Percentiles rank a stretch among this genome's conserved stretches.
phyloP scores from a whole-genome alignment of 2,888 invertebrate species.

The Seira musarum region DNA sequence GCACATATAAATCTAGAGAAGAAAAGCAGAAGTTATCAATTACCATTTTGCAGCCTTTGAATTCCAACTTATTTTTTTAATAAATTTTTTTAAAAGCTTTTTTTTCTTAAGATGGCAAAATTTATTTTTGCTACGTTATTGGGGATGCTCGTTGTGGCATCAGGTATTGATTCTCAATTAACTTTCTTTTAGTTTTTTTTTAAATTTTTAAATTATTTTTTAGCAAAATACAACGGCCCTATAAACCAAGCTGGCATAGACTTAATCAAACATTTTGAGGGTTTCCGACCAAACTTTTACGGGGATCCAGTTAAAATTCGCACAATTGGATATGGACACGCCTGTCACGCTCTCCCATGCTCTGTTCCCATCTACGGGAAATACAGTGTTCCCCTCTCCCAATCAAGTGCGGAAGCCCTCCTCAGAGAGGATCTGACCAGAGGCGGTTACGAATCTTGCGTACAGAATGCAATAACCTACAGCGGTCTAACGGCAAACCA shows the following conservation, averaged over 20 bases:
- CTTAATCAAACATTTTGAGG: constrained; percentile 67
- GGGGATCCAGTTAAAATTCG: constrained; percentile 60
- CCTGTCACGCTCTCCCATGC: constrained; percentile 66
- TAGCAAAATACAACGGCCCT: constrained; percentile 63
- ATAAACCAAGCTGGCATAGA: constrained; percentile 66
- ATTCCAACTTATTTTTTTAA: too few relatives aligned
- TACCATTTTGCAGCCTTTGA: too few relatives aligned
- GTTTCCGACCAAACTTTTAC: constrained; percentile 68
- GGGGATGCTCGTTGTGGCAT: too few relatives aligned
- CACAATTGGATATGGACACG: constrained; percentile 64
- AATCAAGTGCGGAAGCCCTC: constrained; percentile 59
- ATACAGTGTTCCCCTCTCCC: constrained; percentile 62
- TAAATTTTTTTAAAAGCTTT: too few relatives aligned
- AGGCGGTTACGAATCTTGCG: constrained; percentile 66
- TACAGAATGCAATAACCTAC: constrained; percentile 46
- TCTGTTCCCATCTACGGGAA: constrained; percentile 65
- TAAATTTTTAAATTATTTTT: background rate
- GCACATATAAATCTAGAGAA: too few relatives aligned
- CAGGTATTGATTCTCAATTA: too few relatives aligned
- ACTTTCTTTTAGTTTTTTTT: too few relatives aligned
- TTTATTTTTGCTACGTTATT: too few relatives aligned
- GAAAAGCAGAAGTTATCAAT: too few relatives aligned
- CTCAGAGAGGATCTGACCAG: constrained; percentile 62
- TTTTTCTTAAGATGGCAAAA: too few relatives aligned
- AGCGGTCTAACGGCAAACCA: constrained; percentile 47